A percentile compares a stretch with the other conserved stretches of the same genome.
These are phyloP conservation scores for Phortica variegata DNA, from an alignment of 1,140 invertebrate species.

Conservation along the genomic window DNA sequence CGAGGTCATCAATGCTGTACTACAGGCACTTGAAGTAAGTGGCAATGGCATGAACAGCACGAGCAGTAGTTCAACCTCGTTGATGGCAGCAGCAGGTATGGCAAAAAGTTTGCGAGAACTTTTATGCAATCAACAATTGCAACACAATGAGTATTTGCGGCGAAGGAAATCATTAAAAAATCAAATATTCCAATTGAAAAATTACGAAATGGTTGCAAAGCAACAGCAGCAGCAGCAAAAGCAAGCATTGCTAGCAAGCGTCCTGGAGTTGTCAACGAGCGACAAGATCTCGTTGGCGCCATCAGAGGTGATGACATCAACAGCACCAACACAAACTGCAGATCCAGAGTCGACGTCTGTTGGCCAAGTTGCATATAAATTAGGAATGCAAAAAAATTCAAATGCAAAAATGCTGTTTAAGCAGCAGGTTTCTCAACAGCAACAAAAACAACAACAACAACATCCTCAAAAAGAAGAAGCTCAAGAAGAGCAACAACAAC, in stretches of 20 bases:
- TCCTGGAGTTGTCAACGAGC: conserved; percentile 3
- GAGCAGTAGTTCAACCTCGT: no score
- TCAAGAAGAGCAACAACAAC: conserved; percentile 28
- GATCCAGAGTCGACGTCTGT: conserved; percentile 1
- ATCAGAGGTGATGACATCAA: conserved; percentile 15
- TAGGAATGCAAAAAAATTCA: conserved; percentile 47
- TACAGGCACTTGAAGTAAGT: conserved; percentile 58
- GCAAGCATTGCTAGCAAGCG: not conserved
- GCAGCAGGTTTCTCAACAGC: conserved; percentile 29
- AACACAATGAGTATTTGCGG: conserved; percentile 55
- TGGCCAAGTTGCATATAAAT: conserved; percentile 12
- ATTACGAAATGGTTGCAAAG: conserved; percentile 46
- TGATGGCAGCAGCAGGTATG: conserved; percentile 14
- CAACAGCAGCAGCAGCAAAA: conserved; percentile 22
- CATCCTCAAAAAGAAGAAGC: no score
- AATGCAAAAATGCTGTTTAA: conserved; percentile 39
- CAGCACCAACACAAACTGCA: not conserved
- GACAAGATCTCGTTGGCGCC: not conserved
- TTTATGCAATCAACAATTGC: conserved; percentile 57
- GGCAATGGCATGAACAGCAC: conserved; percentile 21
- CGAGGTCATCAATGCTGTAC: conserved; percentile 71
- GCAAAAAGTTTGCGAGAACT: conserved; percentile 59
- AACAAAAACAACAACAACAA: conserved; percentile 22
- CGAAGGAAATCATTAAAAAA: conserved; percentile 58
- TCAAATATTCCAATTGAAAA: conserved; percentile 58